phyloP scores from a whole-genome alignment of 1,140 invertebrate genomes.

The Calycopis cecrops region DNA sequence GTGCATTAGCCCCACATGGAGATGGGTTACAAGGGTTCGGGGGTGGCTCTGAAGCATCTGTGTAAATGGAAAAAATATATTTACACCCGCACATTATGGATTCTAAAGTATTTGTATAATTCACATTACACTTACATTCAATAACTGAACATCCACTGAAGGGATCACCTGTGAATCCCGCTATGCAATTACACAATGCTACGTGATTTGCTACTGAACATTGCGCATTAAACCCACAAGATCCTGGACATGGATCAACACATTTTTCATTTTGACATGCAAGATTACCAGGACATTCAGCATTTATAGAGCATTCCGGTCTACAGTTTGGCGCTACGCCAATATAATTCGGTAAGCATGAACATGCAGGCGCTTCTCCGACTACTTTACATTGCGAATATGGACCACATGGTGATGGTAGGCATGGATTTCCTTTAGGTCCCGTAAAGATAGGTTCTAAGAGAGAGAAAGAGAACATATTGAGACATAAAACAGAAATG shows the following conservation, averaged over 20 bases:
- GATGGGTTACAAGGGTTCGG: conserved; percentile 85
- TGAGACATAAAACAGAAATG: conserved; percentile 38
- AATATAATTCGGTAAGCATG: conserved; percentile 80
- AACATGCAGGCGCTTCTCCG: conserved; percentile 83
- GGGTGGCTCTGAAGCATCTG: conserved; percentile 53
- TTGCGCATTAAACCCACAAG: conserved; percentile 83
- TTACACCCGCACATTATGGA: background rate
- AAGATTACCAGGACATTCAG: conserved; percentile 84
- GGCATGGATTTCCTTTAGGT: conserved; percentile 79
- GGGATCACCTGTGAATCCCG: conserved; percentile 85
- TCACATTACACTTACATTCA: conserved; percentile 54
- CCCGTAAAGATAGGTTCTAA: conserved; percentile 68
- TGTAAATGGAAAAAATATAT: conserved; percentile 16
- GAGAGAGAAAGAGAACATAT: conserved; percentile 54
- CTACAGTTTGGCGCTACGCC: conserved; percentile 80
- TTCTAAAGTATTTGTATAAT: background rate
- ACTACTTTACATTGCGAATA: conserved; percentile 86
- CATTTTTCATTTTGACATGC: conserved; percentile 87
- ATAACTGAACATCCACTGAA: conserved; percentile 79
- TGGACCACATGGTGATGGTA: conserved; percentile 87
- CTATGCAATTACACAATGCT: conserved; percentile 83
- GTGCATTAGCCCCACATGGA: conserved; percentile 90
- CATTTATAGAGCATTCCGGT: conserved; percentile 85
- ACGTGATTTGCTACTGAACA: conserved; percentile 85
- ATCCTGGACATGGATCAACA: conserved; percentile 86